These are phyloP conservation scores for Smithornis capensis DNA, from an alignment of 2,113 vertebrate genomes.

Conservation along the genomic window DNA sequence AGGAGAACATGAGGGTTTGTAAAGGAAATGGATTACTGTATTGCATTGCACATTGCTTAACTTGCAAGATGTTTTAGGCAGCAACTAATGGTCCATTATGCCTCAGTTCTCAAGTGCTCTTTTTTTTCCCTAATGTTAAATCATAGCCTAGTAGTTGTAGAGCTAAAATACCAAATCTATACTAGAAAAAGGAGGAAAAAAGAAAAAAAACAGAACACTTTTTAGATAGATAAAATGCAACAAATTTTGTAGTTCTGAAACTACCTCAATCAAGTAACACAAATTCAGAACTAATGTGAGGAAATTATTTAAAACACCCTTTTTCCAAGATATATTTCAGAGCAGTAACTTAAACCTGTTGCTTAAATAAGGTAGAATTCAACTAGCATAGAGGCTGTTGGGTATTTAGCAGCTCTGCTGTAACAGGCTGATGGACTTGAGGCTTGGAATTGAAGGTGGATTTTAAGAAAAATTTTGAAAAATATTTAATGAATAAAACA, in stretches of 20 bases:
- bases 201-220: background rate
- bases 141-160: background rate
- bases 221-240: background rate
- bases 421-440: background rate
- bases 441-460: background rate
- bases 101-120: background rate
- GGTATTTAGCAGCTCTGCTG: background rate
- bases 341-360: background rate
- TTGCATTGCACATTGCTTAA: background rate
- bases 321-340: background rate
- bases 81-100: background rate
- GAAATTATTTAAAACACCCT: background rate
- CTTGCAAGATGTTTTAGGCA: background rate
- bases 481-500: background rate
- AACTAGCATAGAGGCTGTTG: rapidly evolving
- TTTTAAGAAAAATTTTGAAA: background rate
- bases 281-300: background rate
- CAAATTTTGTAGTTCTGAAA: background rate
- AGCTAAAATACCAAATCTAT: background rate
- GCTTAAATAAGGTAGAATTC: background rate
- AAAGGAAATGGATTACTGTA: background rate
- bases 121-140: background rate
- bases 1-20: background rate
- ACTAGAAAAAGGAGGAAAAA: background rate
- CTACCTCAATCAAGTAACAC: background rate